Evolutionary conservation across 2,113 vertebrate genomes (phyloP).

Genomic region (Trematomus loennbergii): DNA sequence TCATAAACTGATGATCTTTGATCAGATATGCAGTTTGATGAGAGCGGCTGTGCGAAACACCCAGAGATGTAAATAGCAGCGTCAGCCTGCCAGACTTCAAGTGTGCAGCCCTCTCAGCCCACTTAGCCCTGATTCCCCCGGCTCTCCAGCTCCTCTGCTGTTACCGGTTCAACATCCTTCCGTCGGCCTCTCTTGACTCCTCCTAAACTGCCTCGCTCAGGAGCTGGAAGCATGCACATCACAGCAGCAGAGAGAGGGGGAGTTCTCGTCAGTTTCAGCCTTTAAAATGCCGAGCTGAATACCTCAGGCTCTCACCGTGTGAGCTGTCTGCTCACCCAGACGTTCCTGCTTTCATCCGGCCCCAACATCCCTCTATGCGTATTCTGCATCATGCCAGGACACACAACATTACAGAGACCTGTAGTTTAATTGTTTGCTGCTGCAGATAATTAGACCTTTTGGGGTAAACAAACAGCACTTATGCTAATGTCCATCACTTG

Average conservation of each 20-base stretch:
- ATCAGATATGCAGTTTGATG: constrained; percentile 12
- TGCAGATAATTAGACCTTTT: constrained; percentile 68
- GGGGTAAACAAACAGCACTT: constrained; percentile 63
- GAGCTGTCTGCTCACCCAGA: constrained; percentile 41
- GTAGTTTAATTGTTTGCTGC: constrained; percentile 48
- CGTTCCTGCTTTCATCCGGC: constrained; percentile 10
- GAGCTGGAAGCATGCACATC: constrained; percentile 60
- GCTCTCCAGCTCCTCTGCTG: constrained; percentile 57
- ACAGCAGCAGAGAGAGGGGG: constrained; percentile 43
- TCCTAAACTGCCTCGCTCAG: constrained; percentile 55
- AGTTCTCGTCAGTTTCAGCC: constrained; percentile 33
- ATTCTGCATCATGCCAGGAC: constrained; percentile 32
- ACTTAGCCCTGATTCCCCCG: constrained; percentile 59
- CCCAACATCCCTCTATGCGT: constrained; percentile 25
- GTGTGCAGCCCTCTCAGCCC: constrained; percentile 58
- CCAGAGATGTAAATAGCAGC: constrained; percentile 54
- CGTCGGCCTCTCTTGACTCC: constrained; percentile 48
- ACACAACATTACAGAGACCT: constrained; percentile 29
- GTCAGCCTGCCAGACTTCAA: constrained; percentile 45
- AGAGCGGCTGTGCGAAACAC: constrained; percentile 21
- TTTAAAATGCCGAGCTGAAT: constrained; percentile 56
- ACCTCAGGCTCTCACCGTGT: constrained; percentile 56
- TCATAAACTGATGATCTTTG: constrained; percentile 6
- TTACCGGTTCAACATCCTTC: constrained; percentile 52
- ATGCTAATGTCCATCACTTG: constrained; percentile 51